Evolutionary conservation across 2,113 vertebrate genomes (phyloP).

Genomic region (Prionailurus viverrinus): DNA sequence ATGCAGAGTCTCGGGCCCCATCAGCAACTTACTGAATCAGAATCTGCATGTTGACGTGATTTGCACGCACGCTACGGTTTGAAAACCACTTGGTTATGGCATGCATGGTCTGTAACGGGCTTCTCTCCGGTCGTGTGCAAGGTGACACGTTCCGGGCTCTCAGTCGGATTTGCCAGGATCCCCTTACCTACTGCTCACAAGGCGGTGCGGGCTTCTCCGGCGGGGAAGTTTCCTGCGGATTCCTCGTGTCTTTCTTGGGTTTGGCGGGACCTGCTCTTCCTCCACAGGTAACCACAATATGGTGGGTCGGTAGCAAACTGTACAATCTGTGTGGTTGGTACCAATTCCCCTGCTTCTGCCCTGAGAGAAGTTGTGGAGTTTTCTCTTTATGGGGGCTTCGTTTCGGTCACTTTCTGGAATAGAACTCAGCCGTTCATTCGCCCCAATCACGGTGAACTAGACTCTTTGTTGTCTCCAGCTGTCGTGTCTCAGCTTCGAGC

Average conservation of each 20-base stretch:
- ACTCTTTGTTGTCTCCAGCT: neutral
- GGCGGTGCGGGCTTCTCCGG: neutral
- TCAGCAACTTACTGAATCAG: neutral
- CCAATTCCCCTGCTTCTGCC: neutral
- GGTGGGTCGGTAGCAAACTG: neutral
- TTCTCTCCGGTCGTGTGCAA: neutral
- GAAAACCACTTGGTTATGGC: neutral
- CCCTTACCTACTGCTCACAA: neutral
- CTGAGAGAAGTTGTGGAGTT: neutral
- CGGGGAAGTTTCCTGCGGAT: neutral
- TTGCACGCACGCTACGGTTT: neutral
- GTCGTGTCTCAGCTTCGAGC: neutral
- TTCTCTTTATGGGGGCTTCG: neutral
- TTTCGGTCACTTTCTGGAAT: neutral
- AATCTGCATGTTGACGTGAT: too few relatives aligned
- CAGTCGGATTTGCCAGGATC: neutral
- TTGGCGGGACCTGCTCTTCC: neutral
- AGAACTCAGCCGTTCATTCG: neutral
- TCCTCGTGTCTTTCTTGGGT: neutral
- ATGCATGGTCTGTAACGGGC: neutral
- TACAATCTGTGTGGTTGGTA: neutral
- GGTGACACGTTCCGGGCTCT: neutral
- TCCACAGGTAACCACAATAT: neutral
- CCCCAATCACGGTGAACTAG: neutral
- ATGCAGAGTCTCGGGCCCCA: neutral